A percentile compares a stretch with the other conserved stretches of the same genome.
phyloP scores from a whole-genome alignment of 2,113 vertebrate genomes.

The Pangasianodon gigas region DNA sequence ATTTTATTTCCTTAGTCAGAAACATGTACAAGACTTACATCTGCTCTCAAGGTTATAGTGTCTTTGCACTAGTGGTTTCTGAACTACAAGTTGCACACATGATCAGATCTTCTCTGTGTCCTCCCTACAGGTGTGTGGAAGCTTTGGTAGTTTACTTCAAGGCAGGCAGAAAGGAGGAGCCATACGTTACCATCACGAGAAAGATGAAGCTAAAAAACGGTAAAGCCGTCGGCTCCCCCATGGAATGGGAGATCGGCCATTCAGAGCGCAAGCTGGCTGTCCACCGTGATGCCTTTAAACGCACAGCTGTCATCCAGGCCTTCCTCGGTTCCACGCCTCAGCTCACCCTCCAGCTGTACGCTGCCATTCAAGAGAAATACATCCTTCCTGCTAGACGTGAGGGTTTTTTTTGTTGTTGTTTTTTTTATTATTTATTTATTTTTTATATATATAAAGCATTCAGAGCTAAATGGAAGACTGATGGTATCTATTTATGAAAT shows the following conservation, averaged over 20 bases:
- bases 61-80: not conserved
- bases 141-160: conserved; percentile 85
- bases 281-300: conserved; percentile 93
- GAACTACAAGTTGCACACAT: not conserved
- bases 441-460: not conserved
- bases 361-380: conserved; percentile 86
- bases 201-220: conserved; percentile 83
- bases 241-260: conserved; percentile 91
- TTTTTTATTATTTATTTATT: not conserved
- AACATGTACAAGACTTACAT: not conserved
- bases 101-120: not conserved
- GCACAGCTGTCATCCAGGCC: conserved; percentile 91
- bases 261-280: conserved; percentile 81
- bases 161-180: conserved; percentile 83
- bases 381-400: conserved; percentile 80
- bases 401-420: conserved; percentile 38
- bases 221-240: conserved; percentile 69
- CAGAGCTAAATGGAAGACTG: not conserved
- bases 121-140: conserved; percentile 85
- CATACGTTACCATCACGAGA: conserved; percentile 87
- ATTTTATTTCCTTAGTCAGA: not conserved
- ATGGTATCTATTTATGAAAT: not conserved
- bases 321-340: conserved; percentile 96
- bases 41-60: not conserved
- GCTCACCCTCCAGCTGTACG: conserved; percentile 93